Base-by-base conservation (phyloP, 2,888 invertebrate species). In the Merodon equestris region DNA sequence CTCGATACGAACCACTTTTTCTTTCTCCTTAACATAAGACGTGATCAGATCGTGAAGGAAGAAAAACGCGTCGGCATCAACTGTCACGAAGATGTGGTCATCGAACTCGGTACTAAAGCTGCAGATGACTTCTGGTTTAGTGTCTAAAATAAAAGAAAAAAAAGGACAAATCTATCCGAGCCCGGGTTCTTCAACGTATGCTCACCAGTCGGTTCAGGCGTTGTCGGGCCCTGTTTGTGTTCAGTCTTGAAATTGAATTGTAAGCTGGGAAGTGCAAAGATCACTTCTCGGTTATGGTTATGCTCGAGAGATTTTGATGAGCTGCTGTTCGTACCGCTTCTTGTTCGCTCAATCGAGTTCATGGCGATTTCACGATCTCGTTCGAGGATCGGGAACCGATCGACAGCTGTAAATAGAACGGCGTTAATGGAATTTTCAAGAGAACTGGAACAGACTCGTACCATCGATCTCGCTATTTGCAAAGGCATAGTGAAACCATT, bases 101-200 rank as follows among this genome's bases (percentile, higher is more conserved):
- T 98, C 97, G 90, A 99, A 99, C 89, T 99, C 98, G 1, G 98
- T 98, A 75, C 98, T 97, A 89, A 99, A 98, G 88, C 97, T 97
- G 90, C 98, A 98, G 84, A 97, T 95, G 34, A 99, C 98, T 56
- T 93, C 91, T 1, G 98, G 97, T 87, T 96, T 96, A 64, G 92
- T 92, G 83, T 92, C 94, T 94, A 84, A 27, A 14, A 84, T 85
- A 4, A 18, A 1, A 14, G 48, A 4, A 36, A 40, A 38, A 15
- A 53, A 12, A 9, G 40, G 2, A 40, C 9, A 40, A 40, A 34
- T 18, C 51, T 12, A 40, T n/a, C 10, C 3, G 40, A 10, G 9
- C 1, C 3, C n/a, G n/a, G 9, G 10, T 40, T 40, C n/a, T n/a
- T n/a, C n/a, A n/a, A 10, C n/a, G 10, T 15, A 13, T 48, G 14